phyloP scores from a whole-genome alignment of 2,113 vertebrate genomes.

The Anhinga rufa region DNA sequence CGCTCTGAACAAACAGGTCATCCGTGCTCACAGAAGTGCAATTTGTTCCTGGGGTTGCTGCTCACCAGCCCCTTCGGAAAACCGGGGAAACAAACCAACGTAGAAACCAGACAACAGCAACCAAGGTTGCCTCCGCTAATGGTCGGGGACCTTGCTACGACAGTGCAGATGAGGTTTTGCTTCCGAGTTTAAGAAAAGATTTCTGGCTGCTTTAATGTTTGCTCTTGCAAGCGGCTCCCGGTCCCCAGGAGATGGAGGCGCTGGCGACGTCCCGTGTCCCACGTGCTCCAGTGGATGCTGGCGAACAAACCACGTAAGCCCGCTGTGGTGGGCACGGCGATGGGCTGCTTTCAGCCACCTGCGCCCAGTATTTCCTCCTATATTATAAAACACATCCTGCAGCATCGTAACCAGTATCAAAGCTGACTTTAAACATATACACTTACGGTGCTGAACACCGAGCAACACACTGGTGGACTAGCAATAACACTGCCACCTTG shows the following conservation, averaged over 20 bases:
- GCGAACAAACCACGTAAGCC: neutral
- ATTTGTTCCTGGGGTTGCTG: neutral
- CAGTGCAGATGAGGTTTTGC: neutral
- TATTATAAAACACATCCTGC: neutral
- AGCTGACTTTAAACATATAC: neutral
- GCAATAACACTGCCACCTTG: slow-evolving; percentile 24
- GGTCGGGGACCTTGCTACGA: neutral
- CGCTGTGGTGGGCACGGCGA: neutral
- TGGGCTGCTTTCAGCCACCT: neutral
- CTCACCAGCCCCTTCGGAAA: neutral
- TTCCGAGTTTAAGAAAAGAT: neutral
- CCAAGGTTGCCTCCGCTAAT: neutral
- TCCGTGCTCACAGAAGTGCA: neutral
- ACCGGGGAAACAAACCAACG: neutral
- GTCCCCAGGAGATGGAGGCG: neutral
- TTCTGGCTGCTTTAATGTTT: neutral
- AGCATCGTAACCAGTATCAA: neutral
- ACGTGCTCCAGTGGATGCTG: neutral
- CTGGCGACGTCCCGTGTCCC: neutral
- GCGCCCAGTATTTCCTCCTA: neutral
- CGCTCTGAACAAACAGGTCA: neutral
- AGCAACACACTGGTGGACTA: neutral
- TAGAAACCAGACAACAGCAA: neutral
- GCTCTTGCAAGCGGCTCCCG: neutral
- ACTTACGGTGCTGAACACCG: neutral